phyloP scores from a whole-genome alignment of 1,140 invertebrate species.

The Neotoxoptera formosana region DNA sequence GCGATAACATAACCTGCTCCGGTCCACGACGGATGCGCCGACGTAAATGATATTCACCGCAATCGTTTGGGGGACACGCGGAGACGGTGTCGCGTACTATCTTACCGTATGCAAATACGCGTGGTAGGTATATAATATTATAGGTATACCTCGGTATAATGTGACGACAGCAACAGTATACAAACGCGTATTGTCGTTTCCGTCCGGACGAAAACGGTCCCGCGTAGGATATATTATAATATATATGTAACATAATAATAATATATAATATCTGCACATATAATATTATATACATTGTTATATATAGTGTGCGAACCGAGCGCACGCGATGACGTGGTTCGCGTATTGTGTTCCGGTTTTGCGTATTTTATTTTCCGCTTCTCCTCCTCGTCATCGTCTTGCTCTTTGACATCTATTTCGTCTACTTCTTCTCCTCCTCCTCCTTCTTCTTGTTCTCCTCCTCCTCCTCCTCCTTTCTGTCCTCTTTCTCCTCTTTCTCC shows the following conservation, averaged over 20 bases:
- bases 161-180: background rate
- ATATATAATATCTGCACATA: background rate
- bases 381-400: background rate
- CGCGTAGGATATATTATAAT: background rate
- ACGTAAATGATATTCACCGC: too few relatives aligned
- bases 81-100: background rate
- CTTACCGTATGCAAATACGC: background rate
- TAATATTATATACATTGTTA: background rate
- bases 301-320: background rate
- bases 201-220: background rate
- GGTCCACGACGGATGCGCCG: too few relatives aligned
- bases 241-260: constrained; percentile 11
- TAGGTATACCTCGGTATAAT: background rate
- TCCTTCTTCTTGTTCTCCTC: background rate
- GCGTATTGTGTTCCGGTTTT: constrained; percentile 4
- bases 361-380: background rate
- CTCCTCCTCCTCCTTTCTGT: too few relatives aligned
- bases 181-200: background rate
- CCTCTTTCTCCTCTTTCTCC: background rate
- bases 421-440: background rate
- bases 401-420: background rate
- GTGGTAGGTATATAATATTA: too few relatives aligned
- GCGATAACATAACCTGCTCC: too few relatives aligned
- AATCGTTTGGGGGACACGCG: background rate
- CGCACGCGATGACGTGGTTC: background rate